Base-by-base conservation (phyloP, 2,797 vertebrate genomes). In the Betta splendens region DNA sequence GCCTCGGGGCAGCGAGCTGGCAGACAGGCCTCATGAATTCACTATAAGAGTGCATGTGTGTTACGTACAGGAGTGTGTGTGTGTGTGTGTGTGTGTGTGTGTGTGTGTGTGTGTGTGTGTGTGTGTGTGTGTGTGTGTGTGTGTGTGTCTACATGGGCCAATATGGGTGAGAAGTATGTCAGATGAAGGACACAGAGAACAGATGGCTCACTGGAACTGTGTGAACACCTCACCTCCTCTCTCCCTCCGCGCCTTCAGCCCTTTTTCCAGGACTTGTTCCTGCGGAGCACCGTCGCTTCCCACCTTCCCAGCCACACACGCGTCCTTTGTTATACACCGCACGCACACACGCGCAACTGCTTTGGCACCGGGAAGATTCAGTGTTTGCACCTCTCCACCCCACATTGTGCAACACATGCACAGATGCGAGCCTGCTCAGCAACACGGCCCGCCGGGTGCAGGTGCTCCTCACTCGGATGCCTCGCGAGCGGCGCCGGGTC, bases 121-220 rank as follows among this genome's bases (percentile, higher is more conserved):
- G n/a, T n/a, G n/a, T n/a, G 9, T 54, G 73, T 58, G 52, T 72
- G 60, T 59, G 17, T 58, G 10, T 35, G 36, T 66, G 46, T 64
- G 48, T 64, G 47, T 73, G 58, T 10, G 72, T n/a, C 53, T 53
- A 72, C 69, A 48, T 58, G 70, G 69, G 68, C 81, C 65, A 76
- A 53, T 79, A 64, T 69, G 69, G 76, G 77, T 90, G 81, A 88
- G 79, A 86, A 84, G 79, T 82, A 87, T 91, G 89, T 91, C 89
- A 90, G 73, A 79, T 90, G 89, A 92, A 92, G 89, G 90, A 91
- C 89, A 77, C 79, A 69, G 78, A 70, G 78, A 91, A 81, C 89
- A 92, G 87, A 91, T 91, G 87, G 89, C 77, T 64, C 74, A 63
- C 76, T 61, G 71, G 64, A 75, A 77, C 76, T 48, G 64, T 81